Evolutionary conservation across 2,888 invertebrate genomes (phyloP).

Genomic region (Eledona agricola): DNA sequence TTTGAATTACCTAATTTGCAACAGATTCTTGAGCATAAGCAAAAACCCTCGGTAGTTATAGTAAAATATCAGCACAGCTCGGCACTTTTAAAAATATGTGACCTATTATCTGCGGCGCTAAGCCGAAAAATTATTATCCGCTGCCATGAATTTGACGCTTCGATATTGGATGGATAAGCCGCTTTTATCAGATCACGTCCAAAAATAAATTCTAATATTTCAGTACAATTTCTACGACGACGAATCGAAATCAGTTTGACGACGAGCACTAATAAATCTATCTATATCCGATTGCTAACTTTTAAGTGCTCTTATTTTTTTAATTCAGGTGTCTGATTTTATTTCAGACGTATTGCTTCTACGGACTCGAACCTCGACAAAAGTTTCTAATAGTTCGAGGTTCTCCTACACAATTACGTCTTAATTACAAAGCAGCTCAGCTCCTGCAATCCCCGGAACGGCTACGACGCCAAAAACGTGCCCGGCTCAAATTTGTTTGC

Average conservation of each 20-base stretch:
- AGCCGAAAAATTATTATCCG: constrained; percentile 33
- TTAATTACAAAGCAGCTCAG: constrained; percentile 41
- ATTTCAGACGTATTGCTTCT: constrained; percentile 35
- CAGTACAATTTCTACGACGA: constrained; percentile 28
- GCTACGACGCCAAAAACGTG: constrained; percentile 12
- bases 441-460: constrained; percentile 10
- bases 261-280: too few species aligned
- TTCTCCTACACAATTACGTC: constrained; percentile 41
- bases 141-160: constrained; percentile 26
- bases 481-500: constrained; percentile 33
- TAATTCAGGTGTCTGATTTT: constrained; percentile 31
- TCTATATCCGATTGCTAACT: constrained; percentile 24
- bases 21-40: too few species aligned
- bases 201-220: constrained; percentile 34
- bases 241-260: too few species aligned
- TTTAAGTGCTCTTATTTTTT: constrained; percentile 27
- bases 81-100: constrained; percentile 16
- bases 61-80: too few species aligned
- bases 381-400: constrained; percentile 40
- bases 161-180: constrained; percentile 31
- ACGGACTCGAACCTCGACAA: too few species aligned
- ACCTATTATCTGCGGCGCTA: constrained; percentile 22
- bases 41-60: too few species aligned
- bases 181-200: constrained; percentile 36
- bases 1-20: too few species aligned